These are phyloP conservation scores for Nothobranchius kuhntae DNA, from an alignment of 2,113 vertebrate genomes.

Conservation along the genomic window DNA sequence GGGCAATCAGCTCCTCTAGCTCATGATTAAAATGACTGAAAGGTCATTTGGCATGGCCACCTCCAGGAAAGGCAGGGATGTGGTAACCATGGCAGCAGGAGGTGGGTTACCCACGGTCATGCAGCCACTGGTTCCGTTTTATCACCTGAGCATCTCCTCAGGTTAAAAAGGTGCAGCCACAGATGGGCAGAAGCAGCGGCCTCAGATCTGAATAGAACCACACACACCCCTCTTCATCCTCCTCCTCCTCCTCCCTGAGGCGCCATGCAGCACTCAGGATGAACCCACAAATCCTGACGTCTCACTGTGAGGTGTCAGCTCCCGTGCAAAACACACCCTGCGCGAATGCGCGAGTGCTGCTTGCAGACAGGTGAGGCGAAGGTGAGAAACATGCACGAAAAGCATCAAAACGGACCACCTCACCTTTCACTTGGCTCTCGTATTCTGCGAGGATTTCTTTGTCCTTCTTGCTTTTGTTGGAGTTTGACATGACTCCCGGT, in stretches of 20 bases:
- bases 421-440: constrained; percentile 95
- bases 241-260: constrained; percentile 45
- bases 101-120: constrained; percentile 38
- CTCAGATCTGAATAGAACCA: constrained; percentile 30
- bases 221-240: constrained; percentile 19
- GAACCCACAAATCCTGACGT: constrained; percentile 74
- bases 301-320: constrained; percentile 62
- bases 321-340: constrained; percentile 32
- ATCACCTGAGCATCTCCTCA: constrained; percentile 28
- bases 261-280: constrained; percentile 75
- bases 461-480: constrained; percentile 92
- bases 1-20: neutral
- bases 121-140: constrained; percentile 43
- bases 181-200: neutral
- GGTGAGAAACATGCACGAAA: constrained; percentile 4
- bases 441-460: constrained; percentile 96
- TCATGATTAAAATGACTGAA: constrained; percentile 24
- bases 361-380: constrained; percentile 33
- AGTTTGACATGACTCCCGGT: constrained; percentile 85
- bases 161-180: constrained; percentile 3
- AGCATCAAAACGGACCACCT: constrained; percentile 28
- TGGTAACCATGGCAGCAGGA: constrained; percentile 54
- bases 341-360: constrained; percentile 19
- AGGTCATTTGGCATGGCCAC: constrained; percentile 50
- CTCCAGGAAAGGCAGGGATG: constrained; percentile 17